These are phyloP conservation scores for Bombus pascuorum DNA, from an alignment of 1,140 invertebrate genomes.

Conservation along the genomic window DNA sequence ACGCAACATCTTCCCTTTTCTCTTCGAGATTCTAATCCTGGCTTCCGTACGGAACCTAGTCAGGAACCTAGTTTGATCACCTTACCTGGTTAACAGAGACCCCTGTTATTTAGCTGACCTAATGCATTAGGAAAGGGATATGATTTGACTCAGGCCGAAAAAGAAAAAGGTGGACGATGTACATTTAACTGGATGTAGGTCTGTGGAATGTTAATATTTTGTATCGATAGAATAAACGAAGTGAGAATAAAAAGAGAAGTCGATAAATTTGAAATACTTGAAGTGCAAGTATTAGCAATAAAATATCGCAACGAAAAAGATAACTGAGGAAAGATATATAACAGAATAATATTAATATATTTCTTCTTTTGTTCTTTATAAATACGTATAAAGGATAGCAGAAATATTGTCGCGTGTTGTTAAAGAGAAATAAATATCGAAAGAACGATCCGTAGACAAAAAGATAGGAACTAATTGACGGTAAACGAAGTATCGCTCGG, in stretches of 20 bases:
- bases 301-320: neutral
- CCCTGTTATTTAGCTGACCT: neutral
- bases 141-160: neutral
- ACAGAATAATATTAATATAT: neutral
- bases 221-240: neutral
- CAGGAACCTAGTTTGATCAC: constrained; percentile 11
- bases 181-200: neutral
- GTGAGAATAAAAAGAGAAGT: neutral
- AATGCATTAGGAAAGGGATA: neutral
- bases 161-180: neutral
- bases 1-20: constrained; percentile 23
- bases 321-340: neutral
- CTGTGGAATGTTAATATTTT: too few relatives aligned
- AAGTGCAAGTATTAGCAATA: neutral
- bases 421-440: neutral
- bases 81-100: constrained; percentile 1
- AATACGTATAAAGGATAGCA: neutral
- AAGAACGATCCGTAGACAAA: neutral
- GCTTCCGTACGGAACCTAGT: neutral
- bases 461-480: constrained; percentile 16
- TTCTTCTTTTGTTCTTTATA: neutral
- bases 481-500: constrained; percentile 15
- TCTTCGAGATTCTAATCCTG: constrained; percentile 40
- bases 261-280: neutral
- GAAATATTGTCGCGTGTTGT: neutral